Evolutionary conservation across 1,140 invertebrate species (phyloP).

Genomic region (Bicyclus anynana): DNA sequence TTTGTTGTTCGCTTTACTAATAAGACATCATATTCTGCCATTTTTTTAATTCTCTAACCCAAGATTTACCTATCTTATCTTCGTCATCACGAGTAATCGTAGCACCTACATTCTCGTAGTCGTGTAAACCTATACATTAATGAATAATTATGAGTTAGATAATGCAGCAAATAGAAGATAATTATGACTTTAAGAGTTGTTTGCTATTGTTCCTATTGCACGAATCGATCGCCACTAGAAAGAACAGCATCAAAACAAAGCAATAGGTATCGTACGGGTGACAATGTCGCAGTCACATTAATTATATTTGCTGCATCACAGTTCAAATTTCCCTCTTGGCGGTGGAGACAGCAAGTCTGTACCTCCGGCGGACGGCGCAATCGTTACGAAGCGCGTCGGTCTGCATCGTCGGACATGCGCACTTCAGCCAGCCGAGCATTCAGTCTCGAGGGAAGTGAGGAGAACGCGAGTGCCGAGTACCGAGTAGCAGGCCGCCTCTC

Average conservation of each 20-base stretch:
- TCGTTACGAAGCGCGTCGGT: constrained; percentile 68
- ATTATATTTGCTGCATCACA: constrained; percentile 53
- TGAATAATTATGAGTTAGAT: too few relatives aligned
- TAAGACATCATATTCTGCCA: too few relatives aligned
- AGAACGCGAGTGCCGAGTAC: constrained; percentile 47
- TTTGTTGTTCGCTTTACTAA: too few relatives aligned
- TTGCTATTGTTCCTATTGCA: too few relatives aligned
- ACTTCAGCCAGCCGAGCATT: constrained; percentile 36
- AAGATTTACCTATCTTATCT: too few relatives aligned
- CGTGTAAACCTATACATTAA: too few relatives aligned
- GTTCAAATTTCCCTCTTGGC: constrained; percentile 65
- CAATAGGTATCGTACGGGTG: neutral
- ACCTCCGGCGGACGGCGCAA: constrained; percentile 55
- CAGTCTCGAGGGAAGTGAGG: constrained; percentile 57
- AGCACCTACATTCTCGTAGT: too few relatives aligned
- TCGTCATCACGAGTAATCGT: too few relatives aligned
- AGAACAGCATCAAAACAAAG: constrained; percentile 7
- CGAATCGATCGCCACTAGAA: too few relatives aligned
- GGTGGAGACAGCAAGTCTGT: constrained; percentile 68
- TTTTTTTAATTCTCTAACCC: too few relatives aligned
- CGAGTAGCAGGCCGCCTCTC: constrained; percentile 47
- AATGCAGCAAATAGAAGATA: too few relatives aligned
- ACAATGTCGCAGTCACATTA: constrained; percentile 41
- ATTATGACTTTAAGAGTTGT: too few relatives aligned
- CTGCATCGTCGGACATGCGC: constrained; percentile 71